Evolutionary conservation across 2,888 invertebrate species (phyloP), one percentile per base, ranked within the genome.

Genomic region (Brassicogethes aeneus): DNA sequence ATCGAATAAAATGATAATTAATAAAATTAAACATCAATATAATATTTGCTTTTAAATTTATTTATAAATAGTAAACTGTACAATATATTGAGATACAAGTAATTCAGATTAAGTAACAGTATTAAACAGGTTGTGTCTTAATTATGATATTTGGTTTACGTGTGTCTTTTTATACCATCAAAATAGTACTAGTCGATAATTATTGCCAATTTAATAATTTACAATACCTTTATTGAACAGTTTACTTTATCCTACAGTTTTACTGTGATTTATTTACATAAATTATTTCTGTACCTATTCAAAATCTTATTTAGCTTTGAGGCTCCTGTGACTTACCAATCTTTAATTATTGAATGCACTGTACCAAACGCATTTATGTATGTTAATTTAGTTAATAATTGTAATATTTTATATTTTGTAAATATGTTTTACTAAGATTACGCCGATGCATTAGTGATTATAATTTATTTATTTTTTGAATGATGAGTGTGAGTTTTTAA

Each of bases 231-330:
- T 13, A n/a, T 14, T 36, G 33, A 16, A 37, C 16, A 35, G 36
- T 39, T 43, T 37, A 16, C 17, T 36, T 35, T 39, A 46, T 48
- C 48, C 55, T 55, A 54, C 55, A 58, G 57, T 54, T 54, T 55
- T 51, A 55, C 60, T 62, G 62, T 62, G 61, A 61, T 62, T 60
- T 59, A 60, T 56, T 54, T 47, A 48, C 49, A n/a, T n/a, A n/a
- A n/a, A 44, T 50, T 43, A 40, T 53, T 53, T 52, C 51, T 51
- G 48, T 53, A 51, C 53, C 52, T 50, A 42, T 37, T 16, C 16
- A 43, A 41, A 37, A 35, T 31, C 14, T 15, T 37, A 17, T 34
- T 34, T 36, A 23, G 39, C 31, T 35, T 41, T 35, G 44, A 52
- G 52, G 57, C 53, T 54, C 51, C 44, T 42, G 48, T 50, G 51